These are phyloP conservation scores for Leptothorax acervorum DNA, from an alignment of 2,888 invertebrate genomes.

Conservation along the genomic window DNA sequence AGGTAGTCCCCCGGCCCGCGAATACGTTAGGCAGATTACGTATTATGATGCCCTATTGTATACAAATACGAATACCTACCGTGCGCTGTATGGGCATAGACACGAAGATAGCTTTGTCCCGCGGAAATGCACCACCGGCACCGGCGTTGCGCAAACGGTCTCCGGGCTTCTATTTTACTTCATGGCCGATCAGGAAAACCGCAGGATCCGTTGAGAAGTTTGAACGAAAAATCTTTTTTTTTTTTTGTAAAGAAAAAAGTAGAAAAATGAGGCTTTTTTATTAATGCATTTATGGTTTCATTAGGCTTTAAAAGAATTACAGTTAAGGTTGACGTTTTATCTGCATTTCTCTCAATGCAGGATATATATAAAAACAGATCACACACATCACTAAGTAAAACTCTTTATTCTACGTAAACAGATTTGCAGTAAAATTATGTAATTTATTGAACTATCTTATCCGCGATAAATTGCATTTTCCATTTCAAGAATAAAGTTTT, in stretches of 20 bases:
- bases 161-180: slow-evolving; percentile 8
- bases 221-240: not conserved
- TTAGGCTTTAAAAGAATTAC: not conserved
- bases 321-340: not conserved
- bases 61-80: slow-evolving; percentile 82
- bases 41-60: slow-evolving; percentile 85
- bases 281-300: not conserved
- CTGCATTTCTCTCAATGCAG: not conserved
- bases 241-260: not conserved
- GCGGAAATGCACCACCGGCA: slow-evolving; percentile 65
- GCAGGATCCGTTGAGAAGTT: not conserved
- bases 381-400: not conserved
- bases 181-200: not conserved
- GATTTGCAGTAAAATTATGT: not conserved
- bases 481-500: not conserved
- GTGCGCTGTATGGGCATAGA: slow-evolving; percentile 73
- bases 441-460: slow-evolving; percentile 1
- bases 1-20: slow-evolving; percentile 74
- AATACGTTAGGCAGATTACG: slow-evolving; percentile 83
- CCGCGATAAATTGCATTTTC: not conserved
- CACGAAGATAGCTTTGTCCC: slow-evolving; percentile 76
- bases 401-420: not conserved
- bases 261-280: not conserved
- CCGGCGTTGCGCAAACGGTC: slow-evolving; percentile 51
- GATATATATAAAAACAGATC: not conserved